Base-by-base conservation (phyloP, 2,797 vertebrate genomes). In the Lateolabrax maculatus region DNA sequence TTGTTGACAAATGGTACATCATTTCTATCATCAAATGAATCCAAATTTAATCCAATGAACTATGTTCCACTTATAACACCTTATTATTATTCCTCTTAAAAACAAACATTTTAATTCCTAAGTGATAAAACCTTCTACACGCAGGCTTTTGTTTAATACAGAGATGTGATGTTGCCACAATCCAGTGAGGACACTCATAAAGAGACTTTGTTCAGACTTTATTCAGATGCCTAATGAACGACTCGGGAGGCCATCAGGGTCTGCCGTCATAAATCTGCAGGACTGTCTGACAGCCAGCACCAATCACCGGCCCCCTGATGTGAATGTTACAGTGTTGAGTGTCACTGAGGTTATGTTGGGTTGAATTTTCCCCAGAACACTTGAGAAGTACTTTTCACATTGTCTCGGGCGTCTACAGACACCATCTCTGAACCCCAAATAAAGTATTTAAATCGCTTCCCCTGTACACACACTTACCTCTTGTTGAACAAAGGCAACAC, bases 271-370 rank as follows among this genome's bases (percentile, higher is more conserved):
- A 41, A 81, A 82, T 52, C 84, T 85, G 77, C 79, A 84, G 81
- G 62, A 72, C 52, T 37, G 70, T 80, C 41, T 85, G 72, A 74
- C 76, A 73, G 69, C 75, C 76, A 43, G 80, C 70, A 19, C 70
- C 87, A 90, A 81, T 87, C 87, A 88, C 71, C 71, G 79, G 72
- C 77, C 78, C 1, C 84, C 87, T 70, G 76, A 62, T 79, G 86
- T 16, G 84, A 69, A 6, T 12, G 65, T 60, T n/a, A 18, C 29
- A 23, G 41, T 3, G 46, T 9, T n/a, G 49, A 41, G 27, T 10
- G 60, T 57, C 61, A 57, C 21, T 1, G 55, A 70, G 68, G 49
- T 73, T 53, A 80, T 48, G 15, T 52, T 37, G 16, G 21, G 27
- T 19, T 73, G 29, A 60, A 65, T 70, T 21, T 36, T 19, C 31